Percentiles rank a stretch among this genome's conserved stretches.
Conservation (phyloP, 2,888 invertebrate genomes). For the Xanthostigma xanthostigma region DNA sequence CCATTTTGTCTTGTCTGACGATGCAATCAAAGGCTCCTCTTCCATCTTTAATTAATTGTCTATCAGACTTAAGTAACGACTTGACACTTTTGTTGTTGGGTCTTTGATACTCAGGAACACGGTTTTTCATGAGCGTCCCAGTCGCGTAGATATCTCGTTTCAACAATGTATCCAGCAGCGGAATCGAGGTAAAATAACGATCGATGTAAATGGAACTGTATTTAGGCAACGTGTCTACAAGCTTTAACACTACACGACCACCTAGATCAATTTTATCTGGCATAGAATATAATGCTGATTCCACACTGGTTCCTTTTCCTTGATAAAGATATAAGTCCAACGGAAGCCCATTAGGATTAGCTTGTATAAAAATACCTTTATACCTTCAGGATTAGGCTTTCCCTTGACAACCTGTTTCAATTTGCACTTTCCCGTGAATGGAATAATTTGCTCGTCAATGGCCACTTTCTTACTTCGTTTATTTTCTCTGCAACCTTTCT, state of each 20-base stretch:
- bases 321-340: conserved; percentile 16
- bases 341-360: conserved; percentile 14
- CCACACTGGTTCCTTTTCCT: too few species aligned
- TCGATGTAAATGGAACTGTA: conserved; percentile 9
- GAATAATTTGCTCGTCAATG: conserved; percentile 17
- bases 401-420: conserved; percentile 9
- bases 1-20: conserved; percentile 1
- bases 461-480: conserved; percentile 9
- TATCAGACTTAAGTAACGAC: too few species aligned
- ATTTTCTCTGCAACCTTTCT: conserved; percentile 8
- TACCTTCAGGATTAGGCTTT: conserved; percentile 14
- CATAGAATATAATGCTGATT: conserved; percentile 4
- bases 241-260: conserved; percentile 13
- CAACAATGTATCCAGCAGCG: conserved; percentile 9
- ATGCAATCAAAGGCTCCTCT: conserved; percentile 4
- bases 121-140: conserved; percentile 11
- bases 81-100: conserved; percentile 9
- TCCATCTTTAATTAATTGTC: too few species aligned
- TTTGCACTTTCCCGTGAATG: conserved; percentile 15
- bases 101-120: conserved; percentile 4
- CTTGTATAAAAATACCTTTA: conserved; percentile 16
- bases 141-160: conserved; percentile 6
- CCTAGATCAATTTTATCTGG: conserved; percentile 7
- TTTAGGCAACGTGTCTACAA: conserved; percentile 10
- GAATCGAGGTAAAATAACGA: conserved; percentile 9